Evolutionary conservation across 2,113 vertebrate species (phyloP).

Genomic region (Microtus ochrogaster): DNA sequence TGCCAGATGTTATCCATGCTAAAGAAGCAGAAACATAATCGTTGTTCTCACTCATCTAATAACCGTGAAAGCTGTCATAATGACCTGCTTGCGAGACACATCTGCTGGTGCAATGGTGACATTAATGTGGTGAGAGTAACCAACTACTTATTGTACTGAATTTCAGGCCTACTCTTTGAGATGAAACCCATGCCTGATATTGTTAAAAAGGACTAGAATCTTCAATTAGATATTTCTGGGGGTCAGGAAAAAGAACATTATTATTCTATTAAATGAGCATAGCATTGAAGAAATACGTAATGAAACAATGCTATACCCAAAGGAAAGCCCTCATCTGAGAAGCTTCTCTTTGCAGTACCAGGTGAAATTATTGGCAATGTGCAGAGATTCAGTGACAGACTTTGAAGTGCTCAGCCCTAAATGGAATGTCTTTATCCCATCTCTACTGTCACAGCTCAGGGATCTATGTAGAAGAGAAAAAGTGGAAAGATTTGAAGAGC

Average conservation of each 20-base stretch:
- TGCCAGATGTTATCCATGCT: neutral
- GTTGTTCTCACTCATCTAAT: neutral
- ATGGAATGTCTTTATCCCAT: neutral
- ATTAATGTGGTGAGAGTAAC: neutral
- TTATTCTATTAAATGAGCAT: neutral
- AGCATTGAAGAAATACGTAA: neutral
- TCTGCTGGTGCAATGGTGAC: too few relatives aligned
- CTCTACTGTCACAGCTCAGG: neutral
- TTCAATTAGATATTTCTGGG: neutral
- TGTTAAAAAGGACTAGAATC: neutral
- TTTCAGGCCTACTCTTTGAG: neutral
- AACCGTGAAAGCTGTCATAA: neutral
- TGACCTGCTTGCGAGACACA: neutral
- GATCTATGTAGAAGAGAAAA: neutral
- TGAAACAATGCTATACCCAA: neutral
- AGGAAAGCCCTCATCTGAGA: neutral
- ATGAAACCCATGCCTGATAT: neutral
- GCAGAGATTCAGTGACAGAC: neutral
- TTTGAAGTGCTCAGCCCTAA: neutral
- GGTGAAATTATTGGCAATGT: too few relatives aligned
- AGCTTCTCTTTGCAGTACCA: neutral
- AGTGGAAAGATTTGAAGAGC: neutral
- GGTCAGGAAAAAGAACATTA: neutral
- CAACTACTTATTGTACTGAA: neutral
- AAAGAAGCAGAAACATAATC: neutral